Percentiles rank a stretch among this genome's conserved stretches.
phyloP scores from a whole-genome alignment of 2,888 invertebrate genomes.

The Hyposoter didymator region DNA sequence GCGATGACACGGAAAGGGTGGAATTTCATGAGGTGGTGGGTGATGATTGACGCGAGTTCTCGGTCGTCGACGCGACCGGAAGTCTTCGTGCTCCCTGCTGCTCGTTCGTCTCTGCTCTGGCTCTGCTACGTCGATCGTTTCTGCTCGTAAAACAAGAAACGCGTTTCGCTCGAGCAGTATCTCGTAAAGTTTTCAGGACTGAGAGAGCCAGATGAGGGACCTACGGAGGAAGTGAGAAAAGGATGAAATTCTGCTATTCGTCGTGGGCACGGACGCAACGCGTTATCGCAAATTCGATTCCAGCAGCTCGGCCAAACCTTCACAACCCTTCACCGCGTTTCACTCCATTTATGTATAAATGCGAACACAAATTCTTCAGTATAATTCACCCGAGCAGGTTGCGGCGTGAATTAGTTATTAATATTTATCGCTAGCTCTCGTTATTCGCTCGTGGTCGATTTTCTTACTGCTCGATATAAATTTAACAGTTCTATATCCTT shows the following conservation, averaged over 20 bases:
- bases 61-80: slow-evolving; percentile 25
- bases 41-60: slow-evolving; percentile 53
- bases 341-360: slow-evolving; percentile 24
- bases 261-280: slow-evolving; percentile 20
- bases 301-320: neutral
- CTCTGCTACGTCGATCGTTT: slow-evolving; percentile 52
- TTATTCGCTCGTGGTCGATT: neutral
- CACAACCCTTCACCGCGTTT: slow-evolving; percentile 18
- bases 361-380: neutral
- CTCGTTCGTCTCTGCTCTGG: slow-evolving; percentile 7
- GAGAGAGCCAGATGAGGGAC: slow-evolving; percentile 1
- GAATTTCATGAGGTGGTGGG: slow-evolving; percentile 61
- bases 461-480: neutral
- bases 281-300: slow-evolving; percentile 55
- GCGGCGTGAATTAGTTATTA: neutral
- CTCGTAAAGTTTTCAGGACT: slow-evolving; percentile 59
- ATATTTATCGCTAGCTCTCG: neutral
- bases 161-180: neutral
- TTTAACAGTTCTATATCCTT: neutral
- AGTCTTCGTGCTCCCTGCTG: slow-evolving; percentile 18
- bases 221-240: neutral
- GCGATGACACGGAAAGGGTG: slow-evolving; percentile 49
- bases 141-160: slow-evolving; percentile 58
- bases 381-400: too few species aligned
- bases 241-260: slow-evolving; percentile 16